phyloP scores from a whole-genome alignment of 2,797 vertebrate genomes.

The Tauraco hartlaubi region DNA sequence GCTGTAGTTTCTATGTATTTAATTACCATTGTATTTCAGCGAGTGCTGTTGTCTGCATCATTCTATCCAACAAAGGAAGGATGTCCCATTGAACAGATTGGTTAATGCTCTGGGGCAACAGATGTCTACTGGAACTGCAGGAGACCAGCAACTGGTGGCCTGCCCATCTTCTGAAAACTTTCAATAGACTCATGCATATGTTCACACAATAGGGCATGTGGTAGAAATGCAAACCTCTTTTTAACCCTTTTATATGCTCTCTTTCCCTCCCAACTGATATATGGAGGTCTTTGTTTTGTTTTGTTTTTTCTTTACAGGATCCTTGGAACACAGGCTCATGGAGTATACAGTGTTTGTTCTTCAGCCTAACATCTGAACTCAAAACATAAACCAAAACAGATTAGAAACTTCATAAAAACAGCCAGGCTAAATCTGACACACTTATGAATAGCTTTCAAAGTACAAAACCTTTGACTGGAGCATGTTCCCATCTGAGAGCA shows the following conservation, averaged over 20 bases:
- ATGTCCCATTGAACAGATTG: slow-evolving; percentile 85
- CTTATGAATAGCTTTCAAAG: neutral
- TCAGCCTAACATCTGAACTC: slow-evolving; percentile 48
- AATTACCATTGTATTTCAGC: slow-evolving; percentile 83
- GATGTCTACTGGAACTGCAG: slow-evolving; percentile 94
- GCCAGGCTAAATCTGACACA: neutral
- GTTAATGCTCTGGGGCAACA: slow-evolving; percentile 89
- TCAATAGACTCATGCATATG: slow-evolving; percentile 88
- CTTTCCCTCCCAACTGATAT: slow-evolving; percentile 64
- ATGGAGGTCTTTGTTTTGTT: slow-evolving; percentile 70
- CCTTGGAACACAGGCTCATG: slow-evolving; percentile 58
- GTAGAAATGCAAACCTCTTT: slow-evolving; percentile 82
- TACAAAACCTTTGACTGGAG: neutral
- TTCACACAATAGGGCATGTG: slow-evolving; percentile 90
- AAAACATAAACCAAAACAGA: slow-evolving; percentile 31
- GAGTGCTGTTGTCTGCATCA: slow-evolving; percentile 80
- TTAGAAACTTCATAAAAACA: slow-evolving; percentile 19
- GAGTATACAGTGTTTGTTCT: slow-evolving; percentile 28
- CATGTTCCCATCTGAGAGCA: neutral
- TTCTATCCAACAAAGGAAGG: slow-evolving; percentile 82
- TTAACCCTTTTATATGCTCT: slow-evolving; percentile 81
- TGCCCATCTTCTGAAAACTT: slow-evolving; percentile 87
- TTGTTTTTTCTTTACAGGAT: slow-evolving; percentile 27
- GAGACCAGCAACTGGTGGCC: slow-evolving; percentile 93
- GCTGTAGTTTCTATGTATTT: slow-evolving; percentile 80